Evolutionary conservation across 2,888 invertebrate genomes (phyloP).

Genomic region (Hybos culiciformis): DNA sequence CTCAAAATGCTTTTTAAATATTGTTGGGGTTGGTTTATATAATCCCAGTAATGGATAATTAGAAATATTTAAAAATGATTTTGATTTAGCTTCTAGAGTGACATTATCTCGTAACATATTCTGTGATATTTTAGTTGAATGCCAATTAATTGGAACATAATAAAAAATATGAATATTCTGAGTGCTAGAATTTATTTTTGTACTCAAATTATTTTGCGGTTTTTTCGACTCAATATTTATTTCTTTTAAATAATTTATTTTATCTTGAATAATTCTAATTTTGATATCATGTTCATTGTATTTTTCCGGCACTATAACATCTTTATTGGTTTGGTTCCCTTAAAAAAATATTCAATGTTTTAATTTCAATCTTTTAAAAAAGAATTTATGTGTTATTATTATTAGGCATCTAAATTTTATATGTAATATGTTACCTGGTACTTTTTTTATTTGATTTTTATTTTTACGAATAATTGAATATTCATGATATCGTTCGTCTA

Average conservation of each 20-base stretch:
- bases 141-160: constrained; percentile 32
- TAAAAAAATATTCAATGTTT: neutral
- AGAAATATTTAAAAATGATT: constrained; percentile 26
- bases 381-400: no score
- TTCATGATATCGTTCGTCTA: neutral
- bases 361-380: no score
- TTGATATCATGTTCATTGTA: constrained; percentile 34
- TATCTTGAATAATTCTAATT: constrained; percentile 30
- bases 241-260: constrained; percentile 26
- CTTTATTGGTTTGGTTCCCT: constrained; percentile 17
- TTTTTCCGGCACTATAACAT: constrained; percentile 35
- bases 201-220: constrained; percentile 19
- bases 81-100: constrained; percentile 4
- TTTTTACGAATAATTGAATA: no score
- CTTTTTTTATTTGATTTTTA: no score
- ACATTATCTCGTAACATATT: constrained; percentile 19
- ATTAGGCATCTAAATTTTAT: no score
- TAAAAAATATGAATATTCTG: constrained; percentile 34
- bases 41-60: constrained; percentile 32
- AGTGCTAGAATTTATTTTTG: constrained; percentile 23
- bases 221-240: constrained; percentile 20
- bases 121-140: constrained; percentile 23
- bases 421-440: no score
- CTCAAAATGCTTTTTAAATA: constrained; percentile 44
- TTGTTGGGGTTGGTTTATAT: constrained; percentile 26